Evolutionary conservation across 2,888 invertebrate species (phyloP), one percentile per base, ranked within the genome.

Genomic region (Stenchaetothrips biformis): DNA sequence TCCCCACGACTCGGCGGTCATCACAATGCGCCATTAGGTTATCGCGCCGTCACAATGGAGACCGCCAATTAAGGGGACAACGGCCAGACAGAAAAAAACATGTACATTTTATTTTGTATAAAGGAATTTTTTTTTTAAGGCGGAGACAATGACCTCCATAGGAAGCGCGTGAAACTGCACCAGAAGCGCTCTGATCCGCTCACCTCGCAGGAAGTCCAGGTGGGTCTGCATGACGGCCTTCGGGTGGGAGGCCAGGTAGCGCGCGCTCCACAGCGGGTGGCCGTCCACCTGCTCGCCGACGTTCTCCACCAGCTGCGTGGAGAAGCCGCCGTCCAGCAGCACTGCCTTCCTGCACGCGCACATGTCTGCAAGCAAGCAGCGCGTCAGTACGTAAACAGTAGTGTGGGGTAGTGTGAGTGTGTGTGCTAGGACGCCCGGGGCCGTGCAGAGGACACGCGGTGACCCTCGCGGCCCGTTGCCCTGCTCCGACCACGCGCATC

Each of bases 201-300:
- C 84, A 93, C 94, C 93, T 88, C 92, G 90, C 78, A 95, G 87
- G 86, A 94, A 96, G 85, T 94, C 95, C 84, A 94, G 88, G 87
- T 97, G 97, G 0, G 94, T 93, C 83, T 91, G 90, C 82, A 93
- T 90, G 80, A 97, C 92, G 80, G 94, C 94, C 18, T 93, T 90
- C 3, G 94, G 94, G 86, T 95, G 90, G 1, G 93, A 93, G 81
- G 92, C 90, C 82, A 97, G 89, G 85, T 95, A 93, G 81, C 94
- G 90, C 7, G 96, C 93, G 85, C 95, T 95, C 97, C 96, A 97
- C 53, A 97, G 87, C 0, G 96, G 95, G 86, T 97, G 95, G 0
- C 93, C 93, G 86, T 95, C 94, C 81, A 95, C 92, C 80, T 91
- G 91, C 37, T 94, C 92, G 0, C 92, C 91, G 27, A 94, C 92